A percentile compares a stretch with the other conserved stretches of the same genome.
Conservation (phyloP, 2,113 vertebrate genomes). For the Grammomys dolichurus region DNA sequence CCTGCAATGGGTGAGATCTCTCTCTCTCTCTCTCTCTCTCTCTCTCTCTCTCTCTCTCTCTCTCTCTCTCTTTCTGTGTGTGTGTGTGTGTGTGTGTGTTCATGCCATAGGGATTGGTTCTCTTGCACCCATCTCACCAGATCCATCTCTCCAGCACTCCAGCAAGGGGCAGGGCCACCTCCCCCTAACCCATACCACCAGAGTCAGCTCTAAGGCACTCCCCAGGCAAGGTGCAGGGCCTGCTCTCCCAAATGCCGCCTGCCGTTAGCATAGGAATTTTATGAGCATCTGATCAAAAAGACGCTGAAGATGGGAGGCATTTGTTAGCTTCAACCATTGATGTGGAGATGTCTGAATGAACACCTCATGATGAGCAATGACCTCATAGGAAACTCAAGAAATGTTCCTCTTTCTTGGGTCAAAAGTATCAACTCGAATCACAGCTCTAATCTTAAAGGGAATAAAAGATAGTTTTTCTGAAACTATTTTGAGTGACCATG, state of each 20-base stretch:
- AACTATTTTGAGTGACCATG: not conserved
- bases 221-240: not conserved
- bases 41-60: too few relatives aligned
- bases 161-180: too few relatives aligned
- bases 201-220: too few relatives aligned
- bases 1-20: not conserved
- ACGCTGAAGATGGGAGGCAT: not conserved
- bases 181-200: too few relatives aligned
- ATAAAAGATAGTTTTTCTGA: not conserved
- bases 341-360: not conserved
- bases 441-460: not conserved
- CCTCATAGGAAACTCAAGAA: not conserved
- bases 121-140: too few relatives aligned
- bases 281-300: not conserved
- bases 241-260: not conserved
- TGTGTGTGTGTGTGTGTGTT: not conserved
- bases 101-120: not conserved
- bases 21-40: not conserved
- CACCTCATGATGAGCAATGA: not conserved
- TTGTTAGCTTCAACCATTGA: not conserved
- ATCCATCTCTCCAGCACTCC: too few relatives aligned
- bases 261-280: not conserved
- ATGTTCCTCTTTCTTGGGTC: not conserved
- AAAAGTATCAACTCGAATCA: not conserved
- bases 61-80: too few relatives aligned